Evolutionary conservation across 1,140 invertebrate genomes (phyloP).

Genomic region (Augochlora pura): DNA sequence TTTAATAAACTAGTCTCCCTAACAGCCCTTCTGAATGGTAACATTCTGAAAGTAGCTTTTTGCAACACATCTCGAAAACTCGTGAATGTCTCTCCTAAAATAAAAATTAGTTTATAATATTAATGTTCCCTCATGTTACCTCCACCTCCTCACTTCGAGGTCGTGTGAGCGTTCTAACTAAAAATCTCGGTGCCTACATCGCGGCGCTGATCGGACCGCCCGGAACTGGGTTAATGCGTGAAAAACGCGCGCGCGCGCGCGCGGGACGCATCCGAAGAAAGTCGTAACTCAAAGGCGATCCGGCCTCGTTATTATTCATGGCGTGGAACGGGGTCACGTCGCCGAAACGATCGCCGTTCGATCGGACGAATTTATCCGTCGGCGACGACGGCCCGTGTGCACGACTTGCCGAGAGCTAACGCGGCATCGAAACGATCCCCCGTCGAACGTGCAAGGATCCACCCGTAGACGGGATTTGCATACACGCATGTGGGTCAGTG

Average conservation of each 20-base stretch:
- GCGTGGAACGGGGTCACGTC: slow-evolving; percentile 29
- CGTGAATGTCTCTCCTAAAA: no score
- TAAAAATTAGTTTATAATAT: no score
- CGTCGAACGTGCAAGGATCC: background rate
- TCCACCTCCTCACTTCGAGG: no score
- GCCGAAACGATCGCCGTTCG: slow-evolving; percentile 24
- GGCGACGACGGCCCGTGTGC: background rate
- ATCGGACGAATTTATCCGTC: slow-evolving; percentile 18
- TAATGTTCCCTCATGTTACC: no score
- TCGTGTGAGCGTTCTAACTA: no score
- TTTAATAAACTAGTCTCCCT: no score
- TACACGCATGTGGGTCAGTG: slow-evolving; percentile 59
- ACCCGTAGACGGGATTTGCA: background rate
- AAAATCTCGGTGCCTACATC: no score
- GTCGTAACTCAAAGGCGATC: slow-evolving; percentile 46
- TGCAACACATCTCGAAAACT: no score
- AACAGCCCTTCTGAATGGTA: no score
- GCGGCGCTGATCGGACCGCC: no score
- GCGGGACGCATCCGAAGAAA: slow-evolving; percentile 23
- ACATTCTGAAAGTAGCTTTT: no score
- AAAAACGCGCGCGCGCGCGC: slow-evolving; percentile 5
- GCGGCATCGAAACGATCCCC: background rate
- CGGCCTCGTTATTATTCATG: slow-evolving; percentile 40
- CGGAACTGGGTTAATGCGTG: slow-evolving; percentile 31
- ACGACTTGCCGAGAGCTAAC: background rate